Percentiles rank a stretch among this genome's conserved stretches.
These are phyloP conservation scores for Pomacea maculata DNA, from an alignment of 1,140 invertebrate species.

Conservation along the genomic window DNA sequence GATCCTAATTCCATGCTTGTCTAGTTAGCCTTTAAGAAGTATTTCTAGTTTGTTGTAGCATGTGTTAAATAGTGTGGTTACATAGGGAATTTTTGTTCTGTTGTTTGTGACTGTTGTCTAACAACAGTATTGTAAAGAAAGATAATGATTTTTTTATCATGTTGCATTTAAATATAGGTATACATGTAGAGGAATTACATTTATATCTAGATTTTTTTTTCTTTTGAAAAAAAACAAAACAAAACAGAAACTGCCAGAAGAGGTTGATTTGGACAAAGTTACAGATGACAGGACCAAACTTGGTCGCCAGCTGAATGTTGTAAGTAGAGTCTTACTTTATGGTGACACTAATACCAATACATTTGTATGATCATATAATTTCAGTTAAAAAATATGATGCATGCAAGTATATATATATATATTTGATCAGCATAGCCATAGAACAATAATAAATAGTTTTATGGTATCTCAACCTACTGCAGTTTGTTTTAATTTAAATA, in stretches of 20 bases:
- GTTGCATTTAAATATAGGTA: too few species aligned
- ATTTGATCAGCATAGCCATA: not conserved
- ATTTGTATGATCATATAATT: not conserved
- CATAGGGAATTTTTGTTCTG: too few species aligned
- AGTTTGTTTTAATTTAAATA: not conserved
- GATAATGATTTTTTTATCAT: too few species aligned
- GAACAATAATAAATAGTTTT: not conserved
- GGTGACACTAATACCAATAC: not conserved
- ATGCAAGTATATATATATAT: not conserved
- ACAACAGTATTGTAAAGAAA: too few species aligned
- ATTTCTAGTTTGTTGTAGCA: too few species aligned
- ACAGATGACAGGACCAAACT: conserved; percentile 74
- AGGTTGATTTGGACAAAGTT: conserved; percentile 73
- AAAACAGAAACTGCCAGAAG: conserved; percentile 52
- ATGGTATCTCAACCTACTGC: not conserved
- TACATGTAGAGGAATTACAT: too few species aligned
- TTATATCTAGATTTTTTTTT: not conserved
- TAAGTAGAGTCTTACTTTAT: conserved; percentile 61
- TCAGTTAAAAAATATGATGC: not conserved
- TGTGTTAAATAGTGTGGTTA: too few species aligned
- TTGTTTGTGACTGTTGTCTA: too few species aligned
- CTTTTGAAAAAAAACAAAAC: not conserved
- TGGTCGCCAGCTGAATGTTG: conserved; percentile 81
- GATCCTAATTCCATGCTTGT: too few species aligned
- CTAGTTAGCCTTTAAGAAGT: too few species aligned